Evolutionary conservation across 2,113 vertebrate species (phyloP).

Genomic region (Panthera leo): DNA sequence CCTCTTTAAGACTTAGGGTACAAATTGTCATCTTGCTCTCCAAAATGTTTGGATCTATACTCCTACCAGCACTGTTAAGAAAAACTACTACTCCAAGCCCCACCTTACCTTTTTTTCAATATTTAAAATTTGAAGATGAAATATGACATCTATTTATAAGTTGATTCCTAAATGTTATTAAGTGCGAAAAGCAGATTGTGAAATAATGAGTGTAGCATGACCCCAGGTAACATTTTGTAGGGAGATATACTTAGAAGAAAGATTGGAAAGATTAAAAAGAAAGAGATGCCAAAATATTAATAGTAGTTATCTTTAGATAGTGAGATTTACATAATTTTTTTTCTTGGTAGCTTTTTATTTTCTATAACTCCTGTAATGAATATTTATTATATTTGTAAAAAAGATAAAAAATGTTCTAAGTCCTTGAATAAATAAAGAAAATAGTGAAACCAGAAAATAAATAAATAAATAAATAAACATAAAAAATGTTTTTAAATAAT

Average conservation of each 20-base stretch:
- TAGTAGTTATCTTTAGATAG: neutral
- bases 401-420: neutral
- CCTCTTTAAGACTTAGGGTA: neutral
- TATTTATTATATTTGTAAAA: slow-evolving; percentile 9
- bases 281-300: neutral
- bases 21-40: neutral
- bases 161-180: neutral
- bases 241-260: neutral
- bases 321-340: neutral
- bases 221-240: neutral
- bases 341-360: neutral
- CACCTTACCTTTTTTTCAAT: neutral
- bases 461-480: too few species aligned
- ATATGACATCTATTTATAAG: neutral
- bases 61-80: neutral
- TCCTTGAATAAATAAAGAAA: neutral
- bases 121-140: neutral
- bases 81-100: neutral
- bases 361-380: neutral
- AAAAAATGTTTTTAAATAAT: too few species aligned
- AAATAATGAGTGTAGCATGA: neutral
- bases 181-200: neutral
- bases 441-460: neutral
- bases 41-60: neutral
- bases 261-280: neutral